Evolutionary conservation across 2,888 invertebrate species (phyloP).

Genomic region (Mactromeris polynyma): DNA sequence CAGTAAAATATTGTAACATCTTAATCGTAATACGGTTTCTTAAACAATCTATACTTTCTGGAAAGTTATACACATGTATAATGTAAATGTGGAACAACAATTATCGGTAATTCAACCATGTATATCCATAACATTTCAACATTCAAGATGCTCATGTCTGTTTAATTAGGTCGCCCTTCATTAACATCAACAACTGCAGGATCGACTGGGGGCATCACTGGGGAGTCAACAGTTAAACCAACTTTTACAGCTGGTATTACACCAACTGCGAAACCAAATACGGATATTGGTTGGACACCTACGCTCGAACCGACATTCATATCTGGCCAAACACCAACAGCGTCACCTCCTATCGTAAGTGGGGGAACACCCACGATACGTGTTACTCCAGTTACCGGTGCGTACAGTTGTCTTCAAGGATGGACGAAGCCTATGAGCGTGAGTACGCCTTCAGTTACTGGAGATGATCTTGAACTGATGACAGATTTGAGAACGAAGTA

Average conservation of each 20-base stretch:
- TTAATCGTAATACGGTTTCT: too few species aligned
- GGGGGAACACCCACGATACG: slow-evolving; percentile 35
- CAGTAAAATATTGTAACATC: too few species aligned
- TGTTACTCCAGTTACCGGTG: slow-evolving; percentile 39
- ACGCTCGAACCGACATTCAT: slow-evolving; percentile 39
- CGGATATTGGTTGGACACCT: slow-evolving; percentile 22
- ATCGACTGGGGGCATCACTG: slow-evolving; percentile 36
- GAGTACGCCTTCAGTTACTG: slow-evolving; percentile 68
- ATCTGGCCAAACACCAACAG: slow-evolving; percentile 53
- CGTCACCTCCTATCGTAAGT: slow-evolving; percentile 40
- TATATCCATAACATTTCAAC: too few species aligned
- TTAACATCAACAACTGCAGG: slow-evolving; percentile 59
- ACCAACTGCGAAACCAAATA: slow-evolving; percentile 51
- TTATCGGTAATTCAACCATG: too few species aligned
- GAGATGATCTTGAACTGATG: slow-evolving; percentile 76
- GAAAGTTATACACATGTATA: too few species aligned
- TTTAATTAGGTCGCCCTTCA: neutral
- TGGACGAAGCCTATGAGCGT: slow-evolving; percentile 78
- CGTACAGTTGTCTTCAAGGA: slow-evolving; percentile 73
- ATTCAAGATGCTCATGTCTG: too few species aligned
- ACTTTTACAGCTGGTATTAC: slow-evolving; percentile 29
- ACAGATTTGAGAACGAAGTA: slow-evolving; percentile 69
- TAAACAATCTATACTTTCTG: too few species aligned
- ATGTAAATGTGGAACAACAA: too few species aligned
- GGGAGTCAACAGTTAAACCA: slow-evolving; percentile 54